Evolutionary conservation across 2,797 vertebrate genomes (phyloP).

Genomic region (Lycodopsis pacificus): DNA sequence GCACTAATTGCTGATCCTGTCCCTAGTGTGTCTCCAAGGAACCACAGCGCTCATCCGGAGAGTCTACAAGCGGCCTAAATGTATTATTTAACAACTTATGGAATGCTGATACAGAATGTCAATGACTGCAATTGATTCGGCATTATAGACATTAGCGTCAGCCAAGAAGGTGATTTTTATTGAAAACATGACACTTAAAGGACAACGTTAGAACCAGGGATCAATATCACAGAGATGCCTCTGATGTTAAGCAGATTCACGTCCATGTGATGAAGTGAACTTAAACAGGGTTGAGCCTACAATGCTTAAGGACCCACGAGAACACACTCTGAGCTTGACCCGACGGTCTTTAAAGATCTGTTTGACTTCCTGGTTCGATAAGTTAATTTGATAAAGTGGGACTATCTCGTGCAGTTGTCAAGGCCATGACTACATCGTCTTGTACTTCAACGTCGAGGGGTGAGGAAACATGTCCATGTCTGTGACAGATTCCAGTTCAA

Average conservation of each 20-base stretch:
- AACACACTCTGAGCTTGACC: slow-evolving; percentile 27
- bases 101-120: slow-evolving; percentile 51
- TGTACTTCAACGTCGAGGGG: not conserved
- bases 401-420: not conserved
- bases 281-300: slow-evolving; percentile 31
- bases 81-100: slow-evolving; percentile 42
- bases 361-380: slow-evolving; percentile 6
- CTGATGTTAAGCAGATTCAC: slow-evolving; percentile 59
- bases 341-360: slow-evolving; percentile 35
- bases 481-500: slow-evolving; percentile 7
- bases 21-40: slow-evolving; percentile 35
- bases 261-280: slow-evolving; percentile 55
- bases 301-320: slow-evolving; percentile 32
- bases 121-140: slow-evolving; percentile 57
- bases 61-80: slow-evolving; percentile 41
- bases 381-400: slow-evolving; percentile 18
- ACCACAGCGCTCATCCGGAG: not conserved
- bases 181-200: slow-evolving; percentile 62
- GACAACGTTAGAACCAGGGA: slow-evolving; percentile 44
- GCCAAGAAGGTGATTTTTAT: slow-evolving; percentile 51
- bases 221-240: slow-evolving; percentile 56
- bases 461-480: not conserved
- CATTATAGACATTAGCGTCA: slow-evolving; percentile 51
- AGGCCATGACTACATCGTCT: not conserved
- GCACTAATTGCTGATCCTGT: slow-evolving; percentile 26